Evolutionary conservation across 2,888 invertebrate genomes (phyloP).

Genomic region (Eremobia ochroleuca): DNA sequence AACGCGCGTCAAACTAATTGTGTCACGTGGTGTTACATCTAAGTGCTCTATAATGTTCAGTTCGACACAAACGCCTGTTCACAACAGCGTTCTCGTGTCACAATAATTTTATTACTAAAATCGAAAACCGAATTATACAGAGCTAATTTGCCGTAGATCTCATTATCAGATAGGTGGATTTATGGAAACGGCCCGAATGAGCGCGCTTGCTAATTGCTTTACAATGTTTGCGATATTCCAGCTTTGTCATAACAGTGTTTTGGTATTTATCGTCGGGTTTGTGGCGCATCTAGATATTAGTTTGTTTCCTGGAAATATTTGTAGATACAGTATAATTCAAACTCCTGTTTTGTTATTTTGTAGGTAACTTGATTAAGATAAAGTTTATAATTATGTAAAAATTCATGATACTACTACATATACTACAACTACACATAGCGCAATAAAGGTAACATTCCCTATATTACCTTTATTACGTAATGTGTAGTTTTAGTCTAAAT

Average conservation of each 20-base stretch:
- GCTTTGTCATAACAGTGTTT: constrained; percentile 57
- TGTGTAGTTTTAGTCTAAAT: not conserved
- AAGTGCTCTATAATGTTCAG: constrained; percentile 61
- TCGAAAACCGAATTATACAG: constrained; percentile 69
- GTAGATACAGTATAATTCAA: constrained; percentile 23
- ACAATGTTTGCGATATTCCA: constrained; percentile 66
- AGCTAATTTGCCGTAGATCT: constrained; percentile 76
- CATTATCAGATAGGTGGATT: constrained; percentile 74
- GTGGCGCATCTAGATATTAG: constrained; percentile 53
- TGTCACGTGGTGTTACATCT: constrained; percentile 25
- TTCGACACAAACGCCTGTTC: not conserved
- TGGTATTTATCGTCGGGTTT: constrained; percentile 32
- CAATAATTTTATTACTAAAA: constrained; percentile 68
- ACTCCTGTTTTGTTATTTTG: not conserved
- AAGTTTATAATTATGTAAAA: no score
- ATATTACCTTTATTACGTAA: not conserved
- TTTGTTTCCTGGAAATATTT: constrained; percentile 42
- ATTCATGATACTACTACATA: no score
- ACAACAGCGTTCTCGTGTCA: constrained; percentile 50
- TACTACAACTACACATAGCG: no score
- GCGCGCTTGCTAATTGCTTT: constrained; percentile 71
- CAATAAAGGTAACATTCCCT: no score
- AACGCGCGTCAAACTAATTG: constrained; percentile 34
- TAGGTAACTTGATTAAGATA: not conserved
- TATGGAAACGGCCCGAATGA: constrained; percentile 71